phyloP scores from a whole-genome alignment of 2,888 invertebrate species.

The Aporophyla lueneburgensis region DNA sequence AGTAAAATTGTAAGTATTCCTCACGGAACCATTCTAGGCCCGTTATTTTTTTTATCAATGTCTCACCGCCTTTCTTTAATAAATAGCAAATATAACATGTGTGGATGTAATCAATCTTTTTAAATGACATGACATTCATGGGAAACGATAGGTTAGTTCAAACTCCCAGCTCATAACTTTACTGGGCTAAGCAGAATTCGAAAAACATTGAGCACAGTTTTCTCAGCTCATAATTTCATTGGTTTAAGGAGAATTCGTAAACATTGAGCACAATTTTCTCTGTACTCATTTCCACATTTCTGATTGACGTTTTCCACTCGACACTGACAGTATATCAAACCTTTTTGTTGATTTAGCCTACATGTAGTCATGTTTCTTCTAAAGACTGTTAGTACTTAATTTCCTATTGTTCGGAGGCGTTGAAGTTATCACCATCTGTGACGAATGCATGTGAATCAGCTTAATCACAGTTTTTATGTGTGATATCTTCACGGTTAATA shows the following conservation, averaged over 20 bases:
- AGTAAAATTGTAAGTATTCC: no score
- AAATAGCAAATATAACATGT: background rate
- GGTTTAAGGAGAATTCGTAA: conserved; percentile 24
- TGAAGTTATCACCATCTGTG: conserved; percentile 42
- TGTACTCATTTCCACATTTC: conserved; percentile 48
- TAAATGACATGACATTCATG: background rate
- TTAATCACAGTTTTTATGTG: conserved; percentile 24
- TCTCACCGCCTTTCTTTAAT: background rate
- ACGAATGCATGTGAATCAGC: conserved; percentile 27
- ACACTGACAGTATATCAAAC: conserved; percentile 35
- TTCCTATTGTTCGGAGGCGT: conserved; percentile 52
- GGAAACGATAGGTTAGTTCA: background rate
- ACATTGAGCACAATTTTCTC: conserved; percentile 27
- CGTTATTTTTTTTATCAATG: no score
- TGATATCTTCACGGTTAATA: conserved; percentile 38
- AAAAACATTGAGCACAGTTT: conserved; percentile 18
- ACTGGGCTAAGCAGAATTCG: conserved; percentile 12
- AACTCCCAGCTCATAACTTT: conserved; percentile 34
- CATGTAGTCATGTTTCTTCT: conserved; percentile 43
- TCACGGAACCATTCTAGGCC: no score
- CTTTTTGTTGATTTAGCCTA: conserved; percentile 55
- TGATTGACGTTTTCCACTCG: conserved; percentile 40
- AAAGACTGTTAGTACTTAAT: conserved; percentile 37
- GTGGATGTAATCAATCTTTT: background rate
- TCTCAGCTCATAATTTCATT: conserved; percentile 35